Evolutionary conservation across 2,113 vertebrate genomes (phyloP), one percentile per base, ranked within the genome.

Genomic region (Larimichthys crocea): DNA sequence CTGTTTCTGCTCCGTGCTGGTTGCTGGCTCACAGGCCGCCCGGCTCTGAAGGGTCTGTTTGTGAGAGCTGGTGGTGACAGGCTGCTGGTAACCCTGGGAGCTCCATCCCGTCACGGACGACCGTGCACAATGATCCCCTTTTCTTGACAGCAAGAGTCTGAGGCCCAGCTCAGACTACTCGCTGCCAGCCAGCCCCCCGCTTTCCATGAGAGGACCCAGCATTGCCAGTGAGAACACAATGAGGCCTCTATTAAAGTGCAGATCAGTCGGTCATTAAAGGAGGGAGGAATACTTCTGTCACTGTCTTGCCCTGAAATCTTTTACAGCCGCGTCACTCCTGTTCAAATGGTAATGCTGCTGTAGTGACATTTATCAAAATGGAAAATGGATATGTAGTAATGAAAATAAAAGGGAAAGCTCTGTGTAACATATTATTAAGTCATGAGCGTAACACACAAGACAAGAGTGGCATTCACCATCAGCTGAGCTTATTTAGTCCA

Each of bases 121-220:
- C 70, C 78, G 9, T 5, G 46, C 53, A 93, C 91, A 95, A 94
- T 90, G 92, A 87, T 60, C 79, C 84, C 84, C 89, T 89, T 93
- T 89, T 93, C 86, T 88, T 50, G 61, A 74, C 44, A 61, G 90
- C 52, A 5, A 40, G 68, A 29, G 76, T 24, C 69, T 40, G 64
- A 53, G 83, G 77, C 66, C 69, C 64, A 15, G 35, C 35, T 40
- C 35, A 40, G 35, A 67, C 12, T 16, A 75, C 78, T 76, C 42
- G 14, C 82, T 82, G 83, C 80, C 81, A 79, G 65, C 56, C 26
- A 79, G 65, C 56, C 26, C 73, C 80, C 74, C 44, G 20, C 79
- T 40, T 49, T 57, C 84, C 88, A 74, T 50, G 63, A 87, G 74
- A 64, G 80, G 68, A 81, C 17, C 64, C 14, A 17, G 53, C 77